Evolutionary conservation across 2,888 invertebrate species (phyloP).

Genomic region (Acleris emargana): DNA sequence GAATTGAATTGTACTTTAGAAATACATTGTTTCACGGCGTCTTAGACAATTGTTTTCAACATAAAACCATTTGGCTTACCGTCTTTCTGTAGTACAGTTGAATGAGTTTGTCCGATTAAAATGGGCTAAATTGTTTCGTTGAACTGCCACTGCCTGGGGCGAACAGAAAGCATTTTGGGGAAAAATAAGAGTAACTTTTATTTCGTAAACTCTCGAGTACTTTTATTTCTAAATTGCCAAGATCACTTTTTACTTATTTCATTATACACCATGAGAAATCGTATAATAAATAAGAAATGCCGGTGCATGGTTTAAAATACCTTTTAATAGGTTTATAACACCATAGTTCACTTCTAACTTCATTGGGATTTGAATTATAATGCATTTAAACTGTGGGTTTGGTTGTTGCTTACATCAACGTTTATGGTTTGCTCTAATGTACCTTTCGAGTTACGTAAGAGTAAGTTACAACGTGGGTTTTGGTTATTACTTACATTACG

Average conservation of each 20-base stretch:
- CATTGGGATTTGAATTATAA: no score
- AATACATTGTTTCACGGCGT: constrained; percentile 46
- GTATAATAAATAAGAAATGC: no score
- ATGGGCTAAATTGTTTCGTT: constrained; percentile 28
- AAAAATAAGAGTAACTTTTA: constrained; percentile 17
- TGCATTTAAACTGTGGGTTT: no score
- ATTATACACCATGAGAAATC: no score
- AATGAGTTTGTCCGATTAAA: constrained; percentile 45
- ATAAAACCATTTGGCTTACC: constrained; percentile 55
- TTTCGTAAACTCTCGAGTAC: background rate
- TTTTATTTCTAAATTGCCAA: constrained; percentile 1
- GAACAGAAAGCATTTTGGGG: constrained; percentile 17
- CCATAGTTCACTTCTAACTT: no score
- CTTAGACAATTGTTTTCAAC: constrained; percentile 58
- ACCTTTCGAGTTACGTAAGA: no score
- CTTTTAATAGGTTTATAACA: no score
- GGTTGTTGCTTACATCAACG: no score
- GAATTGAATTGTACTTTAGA: constrained; percentile 27
- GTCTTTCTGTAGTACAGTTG: constrained; percentile 47
- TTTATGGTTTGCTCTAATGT: no score
- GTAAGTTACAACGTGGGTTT: no score
- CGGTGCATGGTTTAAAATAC: no score
- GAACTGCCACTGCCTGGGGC: constrained; percentile 20
- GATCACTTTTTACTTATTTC: background rate
- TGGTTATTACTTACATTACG: no score